Evolutionary conservation across 92 coral and sea anemone species (phyloP), one percentile per base, ranked within the genome.

Genomic region (Hydrozoanthus gracilis): DNA sequence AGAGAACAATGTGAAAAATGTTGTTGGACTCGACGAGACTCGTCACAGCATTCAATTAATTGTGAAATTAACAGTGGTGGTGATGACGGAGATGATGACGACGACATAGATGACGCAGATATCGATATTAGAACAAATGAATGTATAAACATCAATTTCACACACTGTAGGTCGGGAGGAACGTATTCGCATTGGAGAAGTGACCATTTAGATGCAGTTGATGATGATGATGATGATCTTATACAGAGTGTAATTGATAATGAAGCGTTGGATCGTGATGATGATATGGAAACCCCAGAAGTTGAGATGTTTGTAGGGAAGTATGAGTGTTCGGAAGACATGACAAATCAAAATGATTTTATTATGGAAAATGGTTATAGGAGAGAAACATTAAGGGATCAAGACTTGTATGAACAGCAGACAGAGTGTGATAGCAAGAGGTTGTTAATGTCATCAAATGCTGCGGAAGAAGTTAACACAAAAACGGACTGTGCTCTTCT

Each of bases 291-390:
- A 66, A 51, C 45, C 17, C 13, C 64, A 64, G 75, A 11, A 65
- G 50, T 64, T 80, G 56, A 49, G 51, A 80, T 65, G 85, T 80
- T 80, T 80, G 8, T 35, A 48, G 73, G 75, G 8, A 16, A 65
- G 16, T 80, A 80, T 18, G 85, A 80, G 17, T 50, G 44, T 18
- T 5, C 48, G 64, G 64, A 48, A 10, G 12, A 65, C 44, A 7
- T 2, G 3, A 17, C 10, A 9, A 15, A 79, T 45, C 8, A 48
- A 17, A 51, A 5, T 49, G 58, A 46, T 46, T 4, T 16, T 50
- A 46, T 4, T 8, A 14, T 27, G 8, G 61, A 48, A 65, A 20
- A 3, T 3, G 11, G 13, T 46, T n/a, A 4, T 11, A 54, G 16
- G 16, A 64, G 12, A n/a, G 75, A 48, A 51, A 18, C 50, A 0